These are phyloP conservation scores for Syndactyla subalaris DNA, from an alignment of 2,797 vertebrate species.

Conservation along the genomic window DNA sequence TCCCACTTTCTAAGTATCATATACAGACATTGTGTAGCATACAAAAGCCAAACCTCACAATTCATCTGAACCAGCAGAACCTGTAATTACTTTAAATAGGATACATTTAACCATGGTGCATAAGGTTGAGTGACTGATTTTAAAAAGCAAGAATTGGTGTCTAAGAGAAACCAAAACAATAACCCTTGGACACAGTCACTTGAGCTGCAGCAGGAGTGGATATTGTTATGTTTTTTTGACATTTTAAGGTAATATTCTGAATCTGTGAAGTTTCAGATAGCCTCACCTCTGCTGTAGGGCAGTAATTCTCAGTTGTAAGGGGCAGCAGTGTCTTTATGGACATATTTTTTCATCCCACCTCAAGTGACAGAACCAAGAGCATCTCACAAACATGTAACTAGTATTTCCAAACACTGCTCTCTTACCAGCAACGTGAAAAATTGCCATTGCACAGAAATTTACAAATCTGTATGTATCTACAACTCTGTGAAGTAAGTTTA, in stretches of 20 bases:
- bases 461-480: background rate
- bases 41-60: background rate
- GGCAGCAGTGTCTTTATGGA: background rate
- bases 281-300: background rate
- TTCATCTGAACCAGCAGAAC: background rate
- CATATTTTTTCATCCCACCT: background rate
- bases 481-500: background rate
- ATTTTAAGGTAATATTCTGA: background rate
- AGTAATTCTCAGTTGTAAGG: background rate
- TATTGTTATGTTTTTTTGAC: background rate
- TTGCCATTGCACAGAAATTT: background rate
- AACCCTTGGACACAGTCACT: background rate
- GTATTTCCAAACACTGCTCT: background rate
- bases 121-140: background rate
- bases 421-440: background rate
- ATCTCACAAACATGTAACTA: background rate
- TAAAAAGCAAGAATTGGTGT: background rate
- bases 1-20: background rate
- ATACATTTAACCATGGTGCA: background rate
- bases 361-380: background rate
- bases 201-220: background rate
- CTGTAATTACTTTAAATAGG: background rate
- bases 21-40: background rate
- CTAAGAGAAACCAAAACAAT: background rate
- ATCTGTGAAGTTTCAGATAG: background rate